phyloP scores from a whole-genome alignment of 2,888 invertebrate genomes.

The Carabus problematicus region DNA sequence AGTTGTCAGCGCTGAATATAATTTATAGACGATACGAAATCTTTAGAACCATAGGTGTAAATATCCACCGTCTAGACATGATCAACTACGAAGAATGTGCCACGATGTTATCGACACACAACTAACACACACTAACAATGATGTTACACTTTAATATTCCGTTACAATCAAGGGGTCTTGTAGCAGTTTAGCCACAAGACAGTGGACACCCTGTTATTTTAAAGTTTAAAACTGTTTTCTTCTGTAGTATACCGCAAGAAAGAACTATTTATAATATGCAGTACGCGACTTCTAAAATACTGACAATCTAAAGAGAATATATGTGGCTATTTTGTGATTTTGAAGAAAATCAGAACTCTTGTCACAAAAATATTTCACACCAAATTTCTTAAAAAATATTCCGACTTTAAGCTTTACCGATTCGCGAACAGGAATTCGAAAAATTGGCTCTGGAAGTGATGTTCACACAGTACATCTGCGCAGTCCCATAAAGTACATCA shows the following conservation, averaged over 20 bases:
- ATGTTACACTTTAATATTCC: too few relatives aligned
- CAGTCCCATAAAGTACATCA: too few relatives aligned
- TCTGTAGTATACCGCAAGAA: neutral
- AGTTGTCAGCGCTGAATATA: conserved; percentile 26
- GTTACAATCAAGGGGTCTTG: conserved; percentile 2
- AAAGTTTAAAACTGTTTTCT: neutral
- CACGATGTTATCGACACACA: conserved; percentile 26
- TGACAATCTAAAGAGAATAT: too few relatives aligned
- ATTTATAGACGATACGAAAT: conserved; percentile 38
- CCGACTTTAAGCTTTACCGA: too few relatives aligned
- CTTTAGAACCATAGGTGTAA: conserved; percentile 35
- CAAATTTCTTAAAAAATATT: too few relatives aligned
- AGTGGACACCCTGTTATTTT: too few relatives aligned
- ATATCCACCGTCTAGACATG: conserved; percentile 13
- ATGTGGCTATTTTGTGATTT: too few relatives aligned
- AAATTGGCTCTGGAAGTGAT: too few relatives aligned
- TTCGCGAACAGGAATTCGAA: too few relatives aligned
- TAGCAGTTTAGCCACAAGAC: neutral
- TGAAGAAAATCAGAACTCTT: too few relatives aligned
- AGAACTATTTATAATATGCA: conserved; percentile 1
- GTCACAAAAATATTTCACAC: too few relatives aligned
- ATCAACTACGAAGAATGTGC: neutral
- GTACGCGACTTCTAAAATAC: neutral
- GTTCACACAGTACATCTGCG: too few relatives aligned
- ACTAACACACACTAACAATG: neutral